Evolutionary conservation across 2,797 vertebrate genomes (phyloP), one percentile per base, ranked within the genome.

Genomic region (Loris lydekkerianus): DNA sequence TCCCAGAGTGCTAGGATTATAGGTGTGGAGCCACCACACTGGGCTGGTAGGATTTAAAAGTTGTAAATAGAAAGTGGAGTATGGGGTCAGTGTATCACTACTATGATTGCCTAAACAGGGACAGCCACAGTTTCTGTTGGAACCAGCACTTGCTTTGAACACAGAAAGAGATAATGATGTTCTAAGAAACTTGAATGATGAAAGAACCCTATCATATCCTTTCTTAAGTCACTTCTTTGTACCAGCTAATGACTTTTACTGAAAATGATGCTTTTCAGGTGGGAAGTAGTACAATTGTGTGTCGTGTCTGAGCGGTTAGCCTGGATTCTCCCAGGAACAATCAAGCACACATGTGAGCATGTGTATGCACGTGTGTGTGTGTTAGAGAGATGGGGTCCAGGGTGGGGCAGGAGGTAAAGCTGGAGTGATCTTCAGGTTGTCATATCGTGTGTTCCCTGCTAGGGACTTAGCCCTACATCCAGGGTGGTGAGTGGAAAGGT

Each of bases 231-330:
- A 34, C 65, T 72, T 88, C 25, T n/a, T 21, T n/a, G 4, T 20
- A 63, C 31, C 34, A 80, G 60, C 25, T 31, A 75, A 43, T 49
- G 4, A 31, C 72, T 60, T 91, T 77, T 53, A 78, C 58, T 61
- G 73, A 84, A 95, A 72, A 76, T 76, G 58, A 86, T 46, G 60
- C 72, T 23, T 84, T 89, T 49, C 76, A 77, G 76, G 60, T 49
- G 76, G 65, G 60, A 61, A 72, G 56, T n/a, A 5, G 61, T 0
- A 0, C 21, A 21, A 65, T 25, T 53, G 6, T 77, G 29, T 34
- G n/a, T 61, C 18, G 13, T 27, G 10, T 58, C 20, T 25, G 61
- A 43, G 31, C 20, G 40, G 25, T 56, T 65, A 73, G 78, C 13
- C 37, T 17, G 67, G 34, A 34, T 15, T 18, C 31, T 18, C 31